Base-by-base conservation (phyloP, 2,888 invertebrate species). In the Plagiodera versicolora region DNA sequence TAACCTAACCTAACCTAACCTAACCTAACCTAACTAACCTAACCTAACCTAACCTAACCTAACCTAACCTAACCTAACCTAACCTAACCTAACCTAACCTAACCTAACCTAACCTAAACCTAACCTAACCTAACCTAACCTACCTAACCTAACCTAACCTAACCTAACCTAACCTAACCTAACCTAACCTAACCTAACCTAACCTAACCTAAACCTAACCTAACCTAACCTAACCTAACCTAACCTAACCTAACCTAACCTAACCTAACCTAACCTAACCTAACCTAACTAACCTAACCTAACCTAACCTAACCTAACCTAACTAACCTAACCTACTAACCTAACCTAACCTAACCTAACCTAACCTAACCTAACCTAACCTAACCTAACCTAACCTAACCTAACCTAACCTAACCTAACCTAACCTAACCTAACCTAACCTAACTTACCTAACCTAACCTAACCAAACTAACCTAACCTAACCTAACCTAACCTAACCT, bases 301-400 rank as follows among this genome's bases (percentile, higher is more conserved):
- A 55, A 55, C 55, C 47, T 47, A 55, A 63, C 60, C 63, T 58
- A 54, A 60, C 64, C 61, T 61, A 55, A 64, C 61, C 64, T 55
- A 63, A n/a, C n/a, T n/a, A n/a, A n/a, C n/a, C n/a, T n/a, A n/a
- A n/a, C n/a, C n/a, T n/a, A n/a, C n/a, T n/a, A n/a, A n/a, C n/a
- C n/a, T n/a, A n/a, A n/a, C n/a, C n/a, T n/a, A n/a, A n/a, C n/a
- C n/a, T n/a, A n/a, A 56, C 63, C 63, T 60, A 51, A 63, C 63
- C 63, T 60, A 60, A 63, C 58, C 64, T 55, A n/a, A n/a, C n/a
- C 57, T 54, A 49, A 63, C 63, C 63, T 51, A 60, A 63, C 60
- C 62, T 54, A 53, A 58, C 54, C n/a, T n/a, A n/a, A 64, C 59
- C 61, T 59, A 62, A 59, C 61, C 56, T 58, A 65, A 61, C 61